phyloP scores from a whole-genome alignment of 2,888 invertebrate genomes.

The Timandra comae region DNA sequence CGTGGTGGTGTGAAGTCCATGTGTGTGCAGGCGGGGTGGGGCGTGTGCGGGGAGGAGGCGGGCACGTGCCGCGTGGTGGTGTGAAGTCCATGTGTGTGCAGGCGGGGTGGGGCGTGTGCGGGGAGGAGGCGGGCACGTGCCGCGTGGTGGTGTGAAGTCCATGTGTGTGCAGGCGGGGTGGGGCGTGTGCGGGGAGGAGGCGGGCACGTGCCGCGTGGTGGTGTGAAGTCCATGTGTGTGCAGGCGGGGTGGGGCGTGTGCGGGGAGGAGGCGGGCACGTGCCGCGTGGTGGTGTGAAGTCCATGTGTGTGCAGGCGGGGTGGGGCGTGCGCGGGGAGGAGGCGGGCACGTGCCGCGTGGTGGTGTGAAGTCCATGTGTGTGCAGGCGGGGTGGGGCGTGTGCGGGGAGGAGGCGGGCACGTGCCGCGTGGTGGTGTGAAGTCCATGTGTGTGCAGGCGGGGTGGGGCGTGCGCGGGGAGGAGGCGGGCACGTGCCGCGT shows the following conservation, averaged over 20 bases:
- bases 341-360: no score
- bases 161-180: no score
- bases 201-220: slow-evolving; percentile 90
- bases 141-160: slow-evolving; percentile 90
- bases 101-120: slow-evolving; percentile 94
- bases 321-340: no score
- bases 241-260: slow-evolving; percentile 95
- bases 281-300: no score
- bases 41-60: slow-evolving; percentile 88
- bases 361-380: no score
- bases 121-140: slow-evolving; percentile 90
- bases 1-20: slow-evolving; percentile 89
- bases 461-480: no score
- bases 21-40: slow-evolving; percentile 97
- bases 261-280: slow-evolving; percentile 89
- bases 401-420: no score
- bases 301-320: no score
- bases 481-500: no score
- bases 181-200: slow-evolving; percentile 87
- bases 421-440: no score
- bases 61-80: slow-evolving; percentile 88
- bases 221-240: slow-evolving; percentile 82
- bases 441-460: no score
- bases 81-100: slow-evolving; percentile 85
- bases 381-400: no score